phyloP scores from a whole-genome alignment of 2,888 invertebrate genomes.

The Lomographa bimaculata region DNA sequence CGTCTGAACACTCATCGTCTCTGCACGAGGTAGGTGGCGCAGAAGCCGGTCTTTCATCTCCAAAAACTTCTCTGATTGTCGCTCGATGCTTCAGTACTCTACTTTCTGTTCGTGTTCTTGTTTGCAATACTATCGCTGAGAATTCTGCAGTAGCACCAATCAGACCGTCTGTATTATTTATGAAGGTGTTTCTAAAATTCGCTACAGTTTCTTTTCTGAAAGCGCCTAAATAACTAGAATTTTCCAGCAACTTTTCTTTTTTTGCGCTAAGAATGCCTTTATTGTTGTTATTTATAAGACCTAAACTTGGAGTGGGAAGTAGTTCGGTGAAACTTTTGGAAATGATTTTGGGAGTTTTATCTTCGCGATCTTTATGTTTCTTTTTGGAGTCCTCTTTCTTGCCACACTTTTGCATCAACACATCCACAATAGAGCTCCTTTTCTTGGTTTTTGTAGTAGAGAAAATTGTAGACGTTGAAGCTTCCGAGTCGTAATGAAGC shows the following conservation, averaged over 20 bases:
- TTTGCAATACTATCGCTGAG: constrained; percentile 88
- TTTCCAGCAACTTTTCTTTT: constrained; percentile 79
- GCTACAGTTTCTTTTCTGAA: constrained; percentile 88
- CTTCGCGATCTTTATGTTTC: constrained; percentile 81
- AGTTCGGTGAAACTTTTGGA: constrained; percentile 83
- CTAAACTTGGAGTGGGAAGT: constrained; percentile 86
- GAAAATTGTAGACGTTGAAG: constrained; percentile 86
- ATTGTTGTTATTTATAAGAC: constrained; percentile 63
- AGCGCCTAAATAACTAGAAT: constrained; percentile 84
- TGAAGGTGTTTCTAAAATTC: constrained; percentile 86
- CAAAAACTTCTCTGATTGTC: constrained; percentile 92
- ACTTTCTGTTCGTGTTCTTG: constrained; percentile 90
- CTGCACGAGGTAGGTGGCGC: constrained; percentile 89
- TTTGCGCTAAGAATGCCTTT: constrained; percentile 68
- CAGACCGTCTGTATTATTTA: constrained; percentile 84
- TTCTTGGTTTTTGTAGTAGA: constrained; percentile 81
- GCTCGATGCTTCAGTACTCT: constrained; percentile 88
- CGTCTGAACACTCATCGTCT: constrained; percentile 63
- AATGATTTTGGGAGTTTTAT: constrained; percentile 80
- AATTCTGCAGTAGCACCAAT: constrained; percentile 85
- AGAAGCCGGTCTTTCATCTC: constrained; percentile 90
- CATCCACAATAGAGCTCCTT: constrained; percentile 86
- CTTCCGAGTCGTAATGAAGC: constrained; percentile 86
- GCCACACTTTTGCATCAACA: constrained; percentile 86
- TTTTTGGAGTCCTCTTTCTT: constrained; percentile 81